These are phyloP conservation scores for Dasyprocta punctata DNA, from an alignment of 2,113 vertebrate genomes.

Conservation along the genomic window DNA sequence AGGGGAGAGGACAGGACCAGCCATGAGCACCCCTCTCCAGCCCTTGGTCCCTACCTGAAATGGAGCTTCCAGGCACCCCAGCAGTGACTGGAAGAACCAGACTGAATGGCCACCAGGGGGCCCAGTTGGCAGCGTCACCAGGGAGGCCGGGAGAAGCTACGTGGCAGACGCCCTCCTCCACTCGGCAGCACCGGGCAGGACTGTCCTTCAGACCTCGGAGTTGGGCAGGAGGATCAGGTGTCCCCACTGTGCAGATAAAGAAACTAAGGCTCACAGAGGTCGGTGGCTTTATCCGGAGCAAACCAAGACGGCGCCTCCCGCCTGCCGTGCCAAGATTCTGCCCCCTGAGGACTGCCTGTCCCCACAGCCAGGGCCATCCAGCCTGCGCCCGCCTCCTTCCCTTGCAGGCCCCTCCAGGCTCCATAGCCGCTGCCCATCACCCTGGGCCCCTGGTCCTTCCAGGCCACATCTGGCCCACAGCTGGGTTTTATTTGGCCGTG, in stretches of 20 bases:
- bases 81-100: not conserved
- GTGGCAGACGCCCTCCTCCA: not conserved
- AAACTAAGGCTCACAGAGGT: not conserved
- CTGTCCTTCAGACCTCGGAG: not conserved
- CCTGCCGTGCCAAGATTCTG: not conserved
- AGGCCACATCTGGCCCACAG: not conserved
- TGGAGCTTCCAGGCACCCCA: not conserved
- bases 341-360: not conserved
- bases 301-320: not conserved
- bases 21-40: not conserved
- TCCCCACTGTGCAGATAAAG: not conserved
- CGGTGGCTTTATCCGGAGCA: not conserved
- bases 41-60: not conserved
- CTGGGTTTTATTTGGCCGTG: slow-evolving; percentile 23
- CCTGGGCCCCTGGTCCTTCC: not conserved
- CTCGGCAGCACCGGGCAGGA: not conserved
- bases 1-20: not conserved
- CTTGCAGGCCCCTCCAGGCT: not conserved
- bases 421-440: not conserved
- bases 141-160: not conserved
- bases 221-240: not conserved
- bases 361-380: not conserved
- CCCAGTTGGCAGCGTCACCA: not conserved
- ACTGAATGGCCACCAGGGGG: slow-evolving; percentile 18
- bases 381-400: not conserved